Conservation (phyloP, 2,113 vertebrate species). For the Struthidea cinerea region DNA sequence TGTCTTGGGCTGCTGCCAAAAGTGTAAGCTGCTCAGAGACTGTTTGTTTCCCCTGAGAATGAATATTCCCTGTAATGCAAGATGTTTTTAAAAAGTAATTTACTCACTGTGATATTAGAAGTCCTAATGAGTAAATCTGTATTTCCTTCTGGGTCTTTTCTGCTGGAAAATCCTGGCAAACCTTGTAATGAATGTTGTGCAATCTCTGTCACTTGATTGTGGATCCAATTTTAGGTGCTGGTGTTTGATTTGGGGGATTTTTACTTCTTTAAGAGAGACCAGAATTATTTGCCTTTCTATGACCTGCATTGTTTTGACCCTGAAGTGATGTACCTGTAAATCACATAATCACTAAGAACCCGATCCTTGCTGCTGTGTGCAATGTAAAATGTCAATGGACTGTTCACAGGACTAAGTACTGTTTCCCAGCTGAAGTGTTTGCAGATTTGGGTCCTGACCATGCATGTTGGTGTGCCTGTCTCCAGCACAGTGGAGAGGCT, state of each 20-base stretch:
- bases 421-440: not conserved
- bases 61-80: slow-evolving; percentile 15
- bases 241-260: slow-evolving; percentile 23
- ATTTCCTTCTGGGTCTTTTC: not conserved
- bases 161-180: slow-evolving; percentile 17
- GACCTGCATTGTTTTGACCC: not conserved
- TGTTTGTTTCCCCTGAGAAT: not conserved
- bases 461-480: not conserved
- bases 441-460: not conserved
- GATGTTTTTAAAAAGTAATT: slow-evolving; percentile 29
- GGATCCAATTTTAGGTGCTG: slow-evolving; percentile 3
- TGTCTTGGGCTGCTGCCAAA: slow-evolving; percentile 6
- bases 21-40: slow-evolving; percentile 6
- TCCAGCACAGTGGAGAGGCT: not conserved
- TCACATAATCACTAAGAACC: not conserved
- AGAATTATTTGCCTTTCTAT: not conserved
- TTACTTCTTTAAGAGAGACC: not conserved
- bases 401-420: not conserved
- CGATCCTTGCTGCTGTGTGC: not conserved
- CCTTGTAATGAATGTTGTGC: not conserved
- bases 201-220: not conserved
- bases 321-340: not conserved
- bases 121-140: not conserved
- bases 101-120: not conserved
- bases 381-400: not conserved